Conservation (phyloP, 2,888 invertebrate species). For the Meliscaeva auricollis region DNA sequence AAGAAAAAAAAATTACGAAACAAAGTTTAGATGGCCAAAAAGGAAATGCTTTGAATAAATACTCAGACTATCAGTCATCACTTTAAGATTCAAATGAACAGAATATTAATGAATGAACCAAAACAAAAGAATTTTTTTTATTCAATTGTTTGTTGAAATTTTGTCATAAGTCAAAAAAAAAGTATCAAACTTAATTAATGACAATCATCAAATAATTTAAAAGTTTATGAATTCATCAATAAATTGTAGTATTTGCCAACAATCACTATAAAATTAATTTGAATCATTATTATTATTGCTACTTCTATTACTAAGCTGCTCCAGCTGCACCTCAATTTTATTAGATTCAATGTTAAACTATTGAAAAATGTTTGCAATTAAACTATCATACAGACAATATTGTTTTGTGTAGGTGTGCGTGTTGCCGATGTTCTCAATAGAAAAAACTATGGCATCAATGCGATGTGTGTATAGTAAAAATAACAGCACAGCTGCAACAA, state of each 20-base stretch:
- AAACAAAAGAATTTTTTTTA: background rate
- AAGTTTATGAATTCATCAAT: background rate
- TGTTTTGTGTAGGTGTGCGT: background rate
- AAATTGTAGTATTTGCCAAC: background rate
- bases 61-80: slow-evolving; percentile 36
- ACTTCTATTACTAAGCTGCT: slow-evolving; percentile 18
- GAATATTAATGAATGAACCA: slow-evolving; percentile 1
- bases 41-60: slow-evolving; percentile 5
- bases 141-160: background rate
- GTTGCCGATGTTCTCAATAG: slow-evolving; percentile 15
- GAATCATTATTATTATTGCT: slow-evolving; percentile 15
- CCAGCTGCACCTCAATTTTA: slow-evolving; percentile 16
- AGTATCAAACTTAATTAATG: background rate
- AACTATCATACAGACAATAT: slow-evolving; percentile 31
- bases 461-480: background rate
- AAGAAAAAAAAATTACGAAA: too few species aligned
- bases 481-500: background rate
- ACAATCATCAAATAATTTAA: slow-evolving; percentile 21
- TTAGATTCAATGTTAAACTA: slow-evolving; percentile 61
- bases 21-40: slow-evolving; percentile 10
- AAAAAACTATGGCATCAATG: too few species aligned
- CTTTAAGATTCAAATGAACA: background rate
- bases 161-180: background rate
- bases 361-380: slow-evolving; percentile 60
- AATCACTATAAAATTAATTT: slow-evolving; percentile 47